Percentiles rank a stretch among this genome's conserved stretches.
Evolutionary conservation across 2,888 invertebrate genomes (phyloP).

Genomic region (Galeopsomyia nigrocyanea): DNA sequence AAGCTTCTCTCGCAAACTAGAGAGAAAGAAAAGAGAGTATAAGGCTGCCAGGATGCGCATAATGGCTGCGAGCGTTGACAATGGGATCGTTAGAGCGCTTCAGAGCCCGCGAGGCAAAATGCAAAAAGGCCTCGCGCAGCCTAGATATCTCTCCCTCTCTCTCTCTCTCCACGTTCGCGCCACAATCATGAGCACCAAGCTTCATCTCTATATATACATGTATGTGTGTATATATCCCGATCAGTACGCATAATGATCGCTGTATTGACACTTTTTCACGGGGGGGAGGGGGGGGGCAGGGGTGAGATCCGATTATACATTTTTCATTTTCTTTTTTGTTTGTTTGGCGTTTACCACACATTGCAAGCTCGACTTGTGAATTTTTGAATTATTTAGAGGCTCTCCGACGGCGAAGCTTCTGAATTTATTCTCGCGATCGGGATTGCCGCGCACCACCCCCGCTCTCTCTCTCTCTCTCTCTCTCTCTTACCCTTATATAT

Average conservation of each 20-base stretch:
- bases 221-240: no score
- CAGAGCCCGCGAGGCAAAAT: conserved; percentile 48
- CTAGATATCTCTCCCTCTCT: neutral
- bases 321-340: no score
- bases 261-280: neutral
- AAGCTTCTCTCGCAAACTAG: no score
- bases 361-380: no score
- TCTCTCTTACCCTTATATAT: no score
- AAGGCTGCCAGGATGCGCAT: conserved; percentile 59
- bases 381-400: conserved; percentile 34
- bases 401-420: neutral
- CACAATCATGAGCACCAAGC: neutral
- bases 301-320: no score
- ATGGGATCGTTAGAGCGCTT: conserved; percentile 65
- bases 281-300: neutral
- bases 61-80: conserved; percentile 65
- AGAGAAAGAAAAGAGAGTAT: conserved; percentile 43
- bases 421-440: neutral
- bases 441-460: no score
- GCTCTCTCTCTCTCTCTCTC: no score
- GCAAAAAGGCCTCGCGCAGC: conserved; percentile 52
- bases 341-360: no score
- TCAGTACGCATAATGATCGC: no score
- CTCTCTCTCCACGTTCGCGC: neutral
- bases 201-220: no score